These are phyloP conservation scores for Oenanthe oenanthe DNA, from an alignment of 2,113 vertebrate species.

Conservation along the genomic window DNA sequence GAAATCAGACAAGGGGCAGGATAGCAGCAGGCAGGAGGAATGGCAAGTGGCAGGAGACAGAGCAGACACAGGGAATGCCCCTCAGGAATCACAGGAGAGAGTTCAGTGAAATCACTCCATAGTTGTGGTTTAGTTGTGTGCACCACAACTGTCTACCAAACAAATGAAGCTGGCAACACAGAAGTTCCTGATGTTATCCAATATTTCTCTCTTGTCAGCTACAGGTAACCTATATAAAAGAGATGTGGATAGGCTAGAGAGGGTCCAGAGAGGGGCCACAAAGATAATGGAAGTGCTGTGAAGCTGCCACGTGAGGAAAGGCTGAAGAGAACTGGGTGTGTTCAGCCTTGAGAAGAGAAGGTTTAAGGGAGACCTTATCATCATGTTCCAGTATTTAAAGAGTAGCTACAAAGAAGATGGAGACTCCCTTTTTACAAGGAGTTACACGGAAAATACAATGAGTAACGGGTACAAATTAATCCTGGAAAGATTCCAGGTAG, in stretches of 20 bases:
- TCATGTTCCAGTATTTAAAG: neutral
- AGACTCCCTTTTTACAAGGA: neutral
- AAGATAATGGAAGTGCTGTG: neutral
- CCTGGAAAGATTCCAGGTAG: neutral
- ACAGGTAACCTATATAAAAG: neutral
- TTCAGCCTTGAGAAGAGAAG: neutral
- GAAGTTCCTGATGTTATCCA: neutral
- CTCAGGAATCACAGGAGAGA: neutral
- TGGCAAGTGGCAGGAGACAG: neutral
- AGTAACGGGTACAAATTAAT: neutral
- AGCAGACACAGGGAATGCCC: neutral
- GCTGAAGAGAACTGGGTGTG: neutral
- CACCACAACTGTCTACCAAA: neutral
- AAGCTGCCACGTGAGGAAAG: neutral
- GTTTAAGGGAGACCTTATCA: neutral
- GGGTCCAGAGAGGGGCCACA: neutral
- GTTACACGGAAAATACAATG: neutral
- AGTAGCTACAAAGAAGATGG: neutral
- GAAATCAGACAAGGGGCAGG: neutral
- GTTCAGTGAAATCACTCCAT: neutral
- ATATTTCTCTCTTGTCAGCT: neutral
- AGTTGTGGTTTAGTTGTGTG: neutral
- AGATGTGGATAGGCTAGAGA: neutral
- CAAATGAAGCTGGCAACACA: neutral
- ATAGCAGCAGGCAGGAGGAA: neutral